phyloP scores from a whole-genome alignment of 2,888 invertebrate species.

The Cerastoderma edule region DNA sequence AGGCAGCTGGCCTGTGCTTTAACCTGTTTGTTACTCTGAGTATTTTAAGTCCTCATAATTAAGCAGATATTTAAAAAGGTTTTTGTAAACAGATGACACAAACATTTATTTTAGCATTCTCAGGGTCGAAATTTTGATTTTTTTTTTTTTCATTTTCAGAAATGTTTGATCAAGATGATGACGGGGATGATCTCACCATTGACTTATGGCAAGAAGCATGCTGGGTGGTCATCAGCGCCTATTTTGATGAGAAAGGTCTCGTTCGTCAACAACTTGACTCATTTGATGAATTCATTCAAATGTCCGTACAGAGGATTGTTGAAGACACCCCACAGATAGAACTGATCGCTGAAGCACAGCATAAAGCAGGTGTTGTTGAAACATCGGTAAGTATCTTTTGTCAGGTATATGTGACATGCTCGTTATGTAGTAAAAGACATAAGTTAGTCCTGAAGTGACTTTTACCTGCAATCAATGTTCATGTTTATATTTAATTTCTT shows the following conservation, averaged over 20 bases:
- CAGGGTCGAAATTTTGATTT: not conserved
- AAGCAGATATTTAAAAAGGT: too few relatives aligned
- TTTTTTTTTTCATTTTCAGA: conserved; percentile 42
- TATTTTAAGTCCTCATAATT: too few relatives aligned
- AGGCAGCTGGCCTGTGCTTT: too few relatives aligned
- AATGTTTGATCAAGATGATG: conserved; percentile 77
- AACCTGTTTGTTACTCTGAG: too few relatives aligned
- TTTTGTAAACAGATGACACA: too few relatives aligned
- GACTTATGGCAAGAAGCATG: conserved; percentile 99
- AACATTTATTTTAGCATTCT: not conserved
- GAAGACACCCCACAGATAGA: conserved; percentile 99
- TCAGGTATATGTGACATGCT: too few relatives aligned
- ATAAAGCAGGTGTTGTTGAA: conserved; percentile 93
- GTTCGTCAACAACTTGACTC: conserved; percentile 99
- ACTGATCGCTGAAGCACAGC: conserved; percentile 98
- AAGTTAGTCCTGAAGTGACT: too few relatives aligned
- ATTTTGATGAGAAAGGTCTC: conserved; percentile 99
- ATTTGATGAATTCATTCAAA: conserved; percentile 99
- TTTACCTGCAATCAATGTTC: too few relatives aligned
- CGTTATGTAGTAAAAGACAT: too few relatives aligned
- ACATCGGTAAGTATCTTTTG: conserved; percentile 79
- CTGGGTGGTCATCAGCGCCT: conserved; percentile 99
- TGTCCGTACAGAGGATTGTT: conserved; percentile 99
- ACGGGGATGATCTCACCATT: conserved; percentile 95
- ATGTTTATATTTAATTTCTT: too few relatives aligned